Evolutionary conservation across 2,113 vertebrate species (phyloP).

Genomic region (Hyla sarda): DNA sequence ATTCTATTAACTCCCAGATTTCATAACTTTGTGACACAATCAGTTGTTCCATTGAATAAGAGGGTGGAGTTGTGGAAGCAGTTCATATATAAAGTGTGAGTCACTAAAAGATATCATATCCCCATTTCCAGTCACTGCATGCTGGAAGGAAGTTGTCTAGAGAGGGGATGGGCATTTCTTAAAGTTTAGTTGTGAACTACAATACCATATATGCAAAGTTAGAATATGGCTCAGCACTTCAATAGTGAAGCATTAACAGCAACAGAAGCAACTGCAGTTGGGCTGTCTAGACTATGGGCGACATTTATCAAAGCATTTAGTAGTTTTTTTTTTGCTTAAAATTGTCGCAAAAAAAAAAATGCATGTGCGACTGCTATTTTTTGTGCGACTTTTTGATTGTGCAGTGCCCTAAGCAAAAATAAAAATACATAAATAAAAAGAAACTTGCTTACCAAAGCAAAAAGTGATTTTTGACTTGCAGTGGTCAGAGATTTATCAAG

Average conservation of each 20-base stretch:
- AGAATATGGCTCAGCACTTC: not conserved
- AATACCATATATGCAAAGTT: not conserved
- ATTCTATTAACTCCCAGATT: slow-evolving; percentile 17
- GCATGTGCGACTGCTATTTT: no score
- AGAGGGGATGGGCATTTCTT: not conserved
- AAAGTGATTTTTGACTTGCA: no score
- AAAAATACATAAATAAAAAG: no score
- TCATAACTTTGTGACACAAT: slow-evolving; percentile 39
- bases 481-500: no score
- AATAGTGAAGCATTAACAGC: not conserved
- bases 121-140: slow-evolving; percentile 47
- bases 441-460: no score
- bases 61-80: slow-evolving; percentile 35
- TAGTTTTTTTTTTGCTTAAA: no score
- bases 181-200: not conserved
- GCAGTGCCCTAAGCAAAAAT: no score
- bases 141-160: not conserved
- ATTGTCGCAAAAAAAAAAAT: no score
- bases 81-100: slow-evolving; percentile 41
- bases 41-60: slow-evolving; percentile 18
- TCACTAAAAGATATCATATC: slow-evolving; percentile 24
- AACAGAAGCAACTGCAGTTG: not conserved
- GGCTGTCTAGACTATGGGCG: no score
- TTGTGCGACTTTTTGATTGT: no score
- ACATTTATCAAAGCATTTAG: no score